Conservation (phyloP, 2,797 vertebrate species). For the Emys orbicularis region DNA sequence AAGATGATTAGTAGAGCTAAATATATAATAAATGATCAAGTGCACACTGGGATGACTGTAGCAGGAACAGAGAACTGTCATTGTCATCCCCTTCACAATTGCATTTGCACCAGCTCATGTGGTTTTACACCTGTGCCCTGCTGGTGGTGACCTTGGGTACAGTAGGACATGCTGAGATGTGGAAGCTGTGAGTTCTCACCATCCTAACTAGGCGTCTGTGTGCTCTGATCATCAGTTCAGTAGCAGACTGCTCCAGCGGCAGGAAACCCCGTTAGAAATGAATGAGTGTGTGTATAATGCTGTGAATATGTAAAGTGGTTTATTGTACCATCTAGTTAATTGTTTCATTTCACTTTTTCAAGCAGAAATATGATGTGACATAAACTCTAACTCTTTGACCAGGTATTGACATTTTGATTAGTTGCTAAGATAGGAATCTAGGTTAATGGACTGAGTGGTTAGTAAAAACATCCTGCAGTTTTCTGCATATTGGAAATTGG, state of each 20-base stretch:
- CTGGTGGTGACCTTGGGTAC: background rate
- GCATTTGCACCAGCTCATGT: fast-evolving
- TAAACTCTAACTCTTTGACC: conserved; percentile 29
- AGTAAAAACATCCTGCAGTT: background rate
- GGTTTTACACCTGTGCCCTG: background rate
- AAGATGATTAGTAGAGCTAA: background rate
- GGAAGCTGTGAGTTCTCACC: background rate
- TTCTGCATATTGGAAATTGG: background rate
- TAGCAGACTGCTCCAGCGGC: conserved; percentile 1
- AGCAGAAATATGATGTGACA: background rate
- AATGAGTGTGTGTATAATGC: conserved; percentile 30
- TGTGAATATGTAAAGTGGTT: background rate
- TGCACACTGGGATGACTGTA: background rate
- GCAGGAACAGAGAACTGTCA: background rate
- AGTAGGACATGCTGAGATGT: background rate
- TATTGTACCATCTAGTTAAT: conserved; percentile 56
- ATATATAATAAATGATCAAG: background rate
- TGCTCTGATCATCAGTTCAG: conserved; percentile 18
- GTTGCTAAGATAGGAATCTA: conserved; percentile 14
- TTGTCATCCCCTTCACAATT: background rate
- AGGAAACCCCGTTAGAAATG: conserved; percentile 30
- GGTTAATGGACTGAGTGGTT: background rate
- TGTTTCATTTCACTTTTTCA: background rate
- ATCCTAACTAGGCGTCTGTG: conserved; percentile 20
- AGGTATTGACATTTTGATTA: conserved; percentile 24